A percentile compares a stretch with the other conserved stretches of the same genome.
phyloP scores from a whole-genome alignment of 1,140 invertebrate species.

The Halesus radiatus region DNA sequence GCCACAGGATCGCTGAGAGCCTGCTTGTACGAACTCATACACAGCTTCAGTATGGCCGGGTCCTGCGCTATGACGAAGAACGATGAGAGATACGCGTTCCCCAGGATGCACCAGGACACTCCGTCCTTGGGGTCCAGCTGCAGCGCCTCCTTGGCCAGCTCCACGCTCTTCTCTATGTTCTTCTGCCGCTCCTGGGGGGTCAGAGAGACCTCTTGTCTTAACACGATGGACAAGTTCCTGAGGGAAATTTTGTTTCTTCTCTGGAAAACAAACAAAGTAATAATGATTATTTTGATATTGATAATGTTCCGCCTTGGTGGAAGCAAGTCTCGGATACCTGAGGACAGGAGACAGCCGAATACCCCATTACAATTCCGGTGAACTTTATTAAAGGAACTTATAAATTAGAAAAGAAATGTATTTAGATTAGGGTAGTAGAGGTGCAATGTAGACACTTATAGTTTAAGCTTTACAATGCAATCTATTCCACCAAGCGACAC shows the following conservation, averaged over 20 bases:
- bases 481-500: too few species aligned
- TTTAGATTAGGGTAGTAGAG: too few species aligned
- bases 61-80: slow-evolving; percentile 85
- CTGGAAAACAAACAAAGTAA: slow-evolving; percentile 69
- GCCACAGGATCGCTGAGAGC: slow-evolving; percentile 83
- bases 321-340: background rate
- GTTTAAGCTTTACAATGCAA: too few species aligned
- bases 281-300: background rate
- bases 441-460: too few species aligned
- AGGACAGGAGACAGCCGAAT: too few species aligned
- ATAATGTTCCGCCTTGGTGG: background rate
- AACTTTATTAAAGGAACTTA: too few species aligned
- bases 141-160: slow-evolving; percentile 88
- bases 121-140: slow-evolving; percentile 86
- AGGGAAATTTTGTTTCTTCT: slow-evolving; percentile 84
- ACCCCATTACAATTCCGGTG: too few species aligned
- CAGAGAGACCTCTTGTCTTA: slow-evolving; percentile 76
- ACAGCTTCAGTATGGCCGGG: slow-evolving; percentile 79
- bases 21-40: slow-evolving; percentile 86
- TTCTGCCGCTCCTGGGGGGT: slow-evolving; percentile 72
- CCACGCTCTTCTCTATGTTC: slow-evolving; percentile 81
- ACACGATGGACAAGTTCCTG: slow-evolving; percentile 87
- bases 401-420: too few species aligned
- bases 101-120: slow-evolving; percentile 87
- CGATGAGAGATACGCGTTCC: slow-evolving; percentile 87